Evolutionary conservation across 2,888 invertebrate genomes (phyloP), one percentile per base, ranked within the genome.

Genomic region (Scaptomyza polygonia): DNA sequence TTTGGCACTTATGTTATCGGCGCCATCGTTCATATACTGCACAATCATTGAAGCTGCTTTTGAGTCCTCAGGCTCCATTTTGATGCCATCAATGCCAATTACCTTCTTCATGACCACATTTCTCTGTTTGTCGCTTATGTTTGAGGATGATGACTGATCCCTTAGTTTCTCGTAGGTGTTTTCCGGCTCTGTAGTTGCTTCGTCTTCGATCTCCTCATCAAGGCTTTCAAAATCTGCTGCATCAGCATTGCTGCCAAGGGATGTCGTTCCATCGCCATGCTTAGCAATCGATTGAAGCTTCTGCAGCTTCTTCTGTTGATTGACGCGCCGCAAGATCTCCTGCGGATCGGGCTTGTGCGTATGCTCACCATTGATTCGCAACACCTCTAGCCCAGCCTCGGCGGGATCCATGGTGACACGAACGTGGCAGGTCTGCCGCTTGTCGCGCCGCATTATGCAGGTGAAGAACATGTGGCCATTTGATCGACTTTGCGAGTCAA

Each of bases 391-490:
- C 6, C 84, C 80, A 25, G 67, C 57, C 6, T 78, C 79, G 0
- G 52, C 52, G 12, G 79, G 79, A 64, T 87, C 79, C 1, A 89
- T 67, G 5, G 89, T 90, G 36, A 90, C 72, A 4, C 90, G 88
- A 0, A 86, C 89, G 62, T 85, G 89, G 53, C 90, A 90, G 47
- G 78, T 84, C 42, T 76, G 69, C n/a, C 71, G 64, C 59, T 89
- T 89, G 52, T 83, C 84, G 0, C 88, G 79, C 1, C 89, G 79
- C 71, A 79, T 82, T 3, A 88, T 72, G 48, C 90, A 90, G 1
- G 89, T 88, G 64, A 90, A 90, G 44, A 89, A 90, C 58, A 88
- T 78, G 12, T 88, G 80, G 1, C 81, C 79, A 55, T 80, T 88
- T 3, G 77, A 66, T 0, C 79, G 71, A 57, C 90, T 88, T 25